Base-by-base conservation (phyloP, 2,888 invertebrate genomes). In the Mesochorus sp. region DNA sequence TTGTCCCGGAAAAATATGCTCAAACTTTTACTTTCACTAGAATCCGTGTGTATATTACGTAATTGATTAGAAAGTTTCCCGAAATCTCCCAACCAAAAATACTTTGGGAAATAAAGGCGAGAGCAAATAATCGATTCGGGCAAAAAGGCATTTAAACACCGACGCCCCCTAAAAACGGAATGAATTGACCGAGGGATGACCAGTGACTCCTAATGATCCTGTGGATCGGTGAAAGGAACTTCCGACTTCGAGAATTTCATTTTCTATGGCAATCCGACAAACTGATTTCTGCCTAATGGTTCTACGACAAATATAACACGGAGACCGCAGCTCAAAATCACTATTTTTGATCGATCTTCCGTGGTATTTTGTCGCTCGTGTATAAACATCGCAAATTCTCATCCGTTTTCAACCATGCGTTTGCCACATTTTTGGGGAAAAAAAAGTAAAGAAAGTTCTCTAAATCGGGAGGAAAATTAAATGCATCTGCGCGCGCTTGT, bases 301-400 rank as follows among this genome's bases (percentile, higher is more conserved):
- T 82, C 76, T 79, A 86, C 85, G 85, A 84, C 86, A 85, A 85
- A 88, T 84, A 84, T 75, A n/a, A n/a, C n/a, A n/a, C 80, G 82
- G 31, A n/a, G 6, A 12, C 12, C 1, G 84, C 84, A 87, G 81
- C 87, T 88, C 87, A 85, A 82, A 82, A 71, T 77, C 76, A 24
- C 49, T 74, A 28, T 59, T 85, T 82, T 85, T 87, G 87, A 89
- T 88, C 85, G 85, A 89, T 89, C 88, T 89, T 85, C 84, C 81
- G 80, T 83, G 79, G 83, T 85, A 88, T 84, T 74, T 64, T 84
- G 51, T 81, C 84, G 82, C 86, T 81, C 84, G 85, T 88, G 87
- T 89, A n/a, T n/a, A 88, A 89, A 89, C 88, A 89, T 81, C 81
- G 81, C 82, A 5, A 37, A 55, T 71, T 77, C 61, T 61, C 77